These are phyloP conservation scores for Heliconius aoede DNA, from an alignment of 2,888 invertebrate genomes.

Conservation along the genomic window DNA sequence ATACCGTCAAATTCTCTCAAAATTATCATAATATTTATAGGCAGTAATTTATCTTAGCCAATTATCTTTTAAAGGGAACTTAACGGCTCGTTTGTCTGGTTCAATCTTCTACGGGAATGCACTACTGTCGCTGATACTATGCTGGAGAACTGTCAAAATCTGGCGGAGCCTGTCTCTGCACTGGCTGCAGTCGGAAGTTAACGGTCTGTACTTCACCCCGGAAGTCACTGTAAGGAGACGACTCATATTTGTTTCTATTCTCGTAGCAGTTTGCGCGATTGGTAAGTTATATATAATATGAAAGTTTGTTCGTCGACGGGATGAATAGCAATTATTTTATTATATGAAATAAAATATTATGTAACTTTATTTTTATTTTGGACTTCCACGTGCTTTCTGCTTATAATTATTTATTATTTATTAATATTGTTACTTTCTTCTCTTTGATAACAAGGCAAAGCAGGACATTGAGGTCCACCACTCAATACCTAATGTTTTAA, in stretches of 20 bases:
- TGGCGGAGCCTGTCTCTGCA: slow-evolving; percentile 60
- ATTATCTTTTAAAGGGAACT: slow-evolving; percentile 54
- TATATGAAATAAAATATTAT: too few relatives aligned
- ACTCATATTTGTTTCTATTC: slow-evolving; percentile 55
- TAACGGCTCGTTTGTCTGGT: slow-evolving; percentile 67
- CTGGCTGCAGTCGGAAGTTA: slow-evolving; percentile 61
- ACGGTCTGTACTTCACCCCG: slow-evolving; percentile 54
- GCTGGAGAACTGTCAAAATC: slow-evolving; percentile 68
- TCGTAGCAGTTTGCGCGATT: slow-evolving; percentile 58
- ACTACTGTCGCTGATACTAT: slow-evolving; percentile 77
- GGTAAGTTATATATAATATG: slow-evolving; percentile 32
- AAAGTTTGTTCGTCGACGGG: neutral
- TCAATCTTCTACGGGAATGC: slow-evolving; percentile 83
- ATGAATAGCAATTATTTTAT: too few relatives aligned
- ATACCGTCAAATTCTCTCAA: too few relatives aligned
- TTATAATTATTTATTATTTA: too few relatives aligned
- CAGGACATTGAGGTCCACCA: too few relatives aligned
- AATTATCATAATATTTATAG: too few relatives aligned
- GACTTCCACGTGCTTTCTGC: too few relatives aligned
- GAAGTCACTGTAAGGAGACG: slow-evolving; percentile 58
- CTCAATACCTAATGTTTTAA: too few relatives aligned
- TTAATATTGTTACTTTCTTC: too few relatives aligned
- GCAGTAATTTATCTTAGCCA: neutral
- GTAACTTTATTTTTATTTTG: too few relatives aligned
- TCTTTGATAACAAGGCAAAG: too few relatives aligned